Evolutionary conservation across 2,113 vertebrate species (phyloP).

Genomic region (Forbesichthys agassizii): DNA sequence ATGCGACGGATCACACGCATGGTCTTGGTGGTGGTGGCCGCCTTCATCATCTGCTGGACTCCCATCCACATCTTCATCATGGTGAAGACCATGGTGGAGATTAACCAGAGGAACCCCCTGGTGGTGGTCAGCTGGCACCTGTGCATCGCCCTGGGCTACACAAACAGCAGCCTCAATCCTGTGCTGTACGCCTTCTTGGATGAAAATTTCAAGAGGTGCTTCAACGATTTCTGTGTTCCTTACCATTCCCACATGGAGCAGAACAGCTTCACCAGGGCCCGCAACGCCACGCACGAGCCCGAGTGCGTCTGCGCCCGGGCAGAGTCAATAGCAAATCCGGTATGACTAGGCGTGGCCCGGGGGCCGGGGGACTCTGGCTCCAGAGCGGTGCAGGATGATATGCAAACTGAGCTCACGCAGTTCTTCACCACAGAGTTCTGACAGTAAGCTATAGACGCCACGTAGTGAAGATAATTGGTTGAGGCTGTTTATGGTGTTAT

Average conservation of each 20-base stretch:
- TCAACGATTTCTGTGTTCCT: slow-evolving; percentile 89
- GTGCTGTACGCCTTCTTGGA: slow-evolving; percentile 95
- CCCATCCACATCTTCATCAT: slow-evolving; percentile 99
- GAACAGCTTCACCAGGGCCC: slow-evolving; percentile 80
- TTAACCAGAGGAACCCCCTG: slow-evolving; percentile 84
- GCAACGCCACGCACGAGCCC: slow-evolving; percentile 77
- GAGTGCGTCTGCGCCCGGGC: slow-evolving; percentile 81
- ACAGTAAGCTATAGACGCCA: slow-evolving; percentile 34
- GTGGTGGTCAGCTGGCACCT: slow-evolving; percentile 91
- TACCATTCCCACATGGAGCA: slow-evolving; percentile 78
- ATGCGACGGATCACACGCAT: slow-evolving; percentile 94
- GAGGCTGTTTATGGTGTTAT: slow-evolving; percentile 6
- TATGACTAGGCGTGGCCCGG: slow-evolving; percentile 82
- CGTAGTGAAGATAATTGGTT: background rate
- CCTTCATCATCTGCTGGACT: slow-evolving; percentile 97
- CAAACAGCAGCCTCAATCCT: slow-evolving; percentile 97
- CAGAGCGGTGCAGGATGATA: slow-evolving; percentile 60
- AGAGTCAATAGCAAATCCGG: slow-evolving; percentile 65
- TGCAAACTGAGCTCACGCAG: slow-evolving; percentile 75
- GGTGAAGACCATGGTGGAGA: slow-evolving; percentile 86
- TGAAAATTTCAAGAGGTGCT: slow-evolving; percentile 96
- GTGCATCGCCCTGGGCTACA: slow-evolving; percentile 94
- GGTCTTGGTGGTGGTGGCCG: slow-evolving; percentile 95
- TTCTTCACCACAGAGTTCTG: slow-evolving; percentile 74
- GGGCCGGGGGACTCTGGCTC: slow-evolving; percentile 35